Percentiles rank a stretch among this genome's conserved stretches.
Evolutionary conservation across 2,888 invertebrate genomes (phyloP).

Genomic region (Anagyrus pseudococci): DNA sequence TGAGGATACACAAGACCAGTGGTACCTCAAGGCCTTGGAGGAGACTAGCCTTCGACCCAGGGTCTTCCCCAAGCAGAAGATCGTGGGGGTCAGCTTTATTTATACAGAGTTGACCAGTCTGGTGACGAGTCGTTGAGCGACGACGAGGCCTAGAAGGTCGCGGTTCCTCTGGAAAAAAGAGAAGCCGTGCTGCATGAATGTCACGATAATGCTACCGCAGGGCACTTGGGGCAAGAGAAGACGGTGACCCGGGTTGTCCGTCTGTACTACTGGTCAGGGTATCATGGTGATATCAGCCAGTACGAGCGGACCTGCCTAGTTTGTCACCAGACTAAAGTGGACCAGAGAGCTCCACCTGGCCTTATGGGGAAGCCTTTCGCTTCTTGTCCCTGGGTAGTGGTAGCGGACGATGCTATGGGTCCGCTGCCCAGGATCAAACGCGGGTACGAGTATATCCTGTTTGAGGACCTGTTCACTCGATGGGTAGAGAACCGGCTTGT

Average conservation of each 20-base stretch:
- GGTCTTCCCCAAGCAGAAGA: slow-evolving; percentile 27
- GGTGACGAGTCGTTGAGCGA: background rate
- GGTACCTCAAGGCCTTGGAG: slow-evolving; percentile 22
- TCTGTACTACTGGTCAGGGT: background rate
- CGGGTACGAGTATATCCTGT: background rate
- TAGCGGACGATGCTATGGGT: background rate
- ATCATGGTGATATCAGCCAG: background rate
- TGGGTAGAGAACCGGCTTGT: background rate
- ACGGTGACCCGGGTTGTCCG: background rate
- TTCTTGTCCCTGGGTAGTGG: background rate
- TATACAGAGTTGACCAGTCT: slow-evolving; percentile 8
- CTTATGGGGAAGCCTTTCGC: background rate
- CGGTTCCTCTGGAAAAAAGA: background rate
- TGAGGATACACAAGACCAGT: slow-evolving; percentile 4
- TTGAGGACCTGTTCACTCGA: background rate
- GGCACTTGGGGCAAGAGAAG: background rate
- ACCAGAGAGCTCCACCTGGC: background rate
- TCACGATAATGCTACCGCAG: background rate
- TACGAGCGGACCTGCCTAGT: background rate
- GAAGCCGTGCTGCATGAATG: background rate
- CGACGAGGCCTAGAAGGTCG: slow-evolving; percentile 4
- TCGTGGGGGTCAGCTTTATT: slow-evolving; percentile 21
- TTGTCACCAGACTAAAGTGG: background rate
- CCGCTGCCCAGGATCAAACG: background rate
- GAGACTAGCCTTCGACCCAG: slow-evolving; percentile 10